Conservation (phyloP, 2,888 invertebrate genomes). For the Acronicta aceris region DNA sequence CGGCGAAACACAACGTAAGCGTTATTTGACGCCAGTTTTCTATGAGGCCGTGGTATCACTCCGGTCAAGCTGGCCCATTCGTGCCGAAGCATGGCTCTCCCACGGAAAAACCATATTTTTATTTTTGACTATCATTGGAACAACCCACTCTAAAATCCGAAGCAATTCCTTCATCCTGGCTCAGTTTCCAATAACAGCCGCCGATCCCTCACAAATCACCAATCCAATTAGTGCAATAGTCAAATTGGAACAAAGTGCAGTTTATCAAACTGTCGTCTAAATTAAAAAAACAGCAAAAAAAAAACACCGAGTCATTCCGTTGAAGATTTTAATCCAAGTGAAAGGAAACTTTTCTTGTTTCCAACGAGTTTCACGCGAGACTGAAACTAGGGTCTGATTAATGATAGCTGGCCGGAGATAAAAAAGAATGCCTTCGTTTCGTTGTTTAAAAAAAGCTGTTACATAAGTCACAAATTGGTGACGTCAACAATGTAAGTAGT, state of each 20-base stretch:
- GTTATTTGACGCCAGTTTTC: too few relatives aligned
- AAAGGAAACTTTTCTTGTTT: conserved; percentile 80
- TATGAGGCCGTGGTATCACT: too few relatives aligned
- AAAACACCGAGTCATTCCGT: conserved; percentile 65
- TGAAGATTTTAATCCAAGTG: conserved; percentile 78
- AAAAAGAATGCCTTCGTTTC: conserved; percentile 45
- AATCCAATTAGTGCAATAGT: conserved; percentile 59
- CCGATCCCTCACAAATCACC: conserved; percentile 39
- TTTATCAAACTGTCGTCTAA: conserved; percentile 67
- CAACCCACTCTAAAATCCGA: neutral
- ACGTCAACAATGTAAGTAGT: conserved; percentile 35
- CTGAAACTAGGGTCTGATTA: conserved; percentile 67
- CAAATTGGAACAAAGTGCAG: conserved; percentile 63
- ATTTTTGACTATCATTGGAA: too few relatives aligned
- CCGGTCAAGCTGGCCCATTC: too few relatives aligned
- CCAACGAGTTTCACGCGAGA: conserved; percentile 64
- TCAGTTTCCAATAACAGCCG: conserved; percentile 17
- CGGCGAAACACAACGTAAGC: too few relatives aligned
- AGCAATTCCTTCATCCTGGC: neutral
- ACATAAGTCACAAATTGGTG: conserved; percentile 52
- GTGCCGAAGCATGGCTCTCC: too few relatives aligned
- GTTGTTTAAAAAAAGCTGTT: conserved; percentile 51
- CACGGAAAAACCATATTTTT: too few relatives aligned
- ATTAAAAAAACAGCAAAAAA: conserved; percentile 54
- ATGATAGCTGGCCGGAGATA: conserved; percentile 62